Conservation (phyloP, 2,113 vertebrate species). For the Illadopsis cleaveri region DNA sequence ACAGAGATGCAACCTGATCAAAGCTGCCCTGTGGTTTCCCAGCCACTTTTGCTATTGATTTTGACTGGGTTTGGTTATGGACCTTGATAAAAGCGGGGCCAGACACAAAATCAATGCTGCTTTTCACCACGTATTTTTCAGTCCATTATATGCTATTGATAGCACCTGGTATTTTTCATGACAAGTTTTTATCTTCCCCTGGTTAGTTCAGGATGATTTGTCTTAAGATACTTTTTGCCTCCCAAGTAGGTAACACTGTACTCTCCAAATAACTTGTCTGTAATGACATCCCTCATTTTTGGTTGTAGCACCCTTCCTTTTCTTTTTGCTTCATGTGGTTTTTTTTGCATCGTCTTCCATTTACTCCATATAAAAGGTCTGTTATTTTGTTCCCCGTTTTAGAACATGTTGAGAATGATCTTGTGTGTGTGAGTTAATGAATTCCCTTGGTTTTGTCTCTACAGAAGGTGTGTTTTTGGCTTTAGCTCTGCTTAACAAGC, state of each 20-base stretch:
- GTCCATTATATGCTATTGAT: neutral
- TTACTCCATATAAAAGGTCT: neutral
- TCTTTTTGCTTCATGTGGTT: neutral
- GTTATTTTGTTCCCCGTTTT: neutral
- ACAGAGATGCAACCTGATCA: neutral
- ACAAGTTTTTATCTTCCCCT: neutral
- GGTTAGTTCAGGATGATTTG: neutral
- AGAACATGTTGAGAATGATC: neutral
- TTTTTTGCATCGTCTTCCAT: neutral
- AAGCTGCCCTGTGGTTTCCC: neutral
- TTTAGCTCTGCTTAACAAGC: neutral
- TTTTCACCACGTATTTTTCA: neutral
- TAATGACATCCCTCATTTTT: neutral
- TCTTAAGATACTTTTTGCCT: neutral
- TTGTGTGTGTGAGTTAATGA: neutral
- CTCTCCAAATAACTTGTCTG: neutral
- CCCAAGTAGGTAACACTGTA: neutral
- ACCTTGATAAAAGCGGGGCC: neutral
- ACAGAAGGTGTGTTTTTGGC: neutral
- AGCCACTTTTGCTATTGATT: constrained; percentile 28
- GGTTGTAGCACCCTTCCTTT: neutral
- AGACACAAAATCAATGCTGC: neutral
- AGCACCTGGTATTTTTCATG: neutral
- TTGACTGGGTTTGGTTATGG: neutral
- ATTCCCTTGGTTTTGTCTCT: neutral